A percentile compares a stretch with the other conserved stretches of the same genome.
These are phyloP conservation scores for Eilema griseolum DNA, from an alignment of 2,888 invertebrate genomes.

Conservation along the genomic window DNA sequence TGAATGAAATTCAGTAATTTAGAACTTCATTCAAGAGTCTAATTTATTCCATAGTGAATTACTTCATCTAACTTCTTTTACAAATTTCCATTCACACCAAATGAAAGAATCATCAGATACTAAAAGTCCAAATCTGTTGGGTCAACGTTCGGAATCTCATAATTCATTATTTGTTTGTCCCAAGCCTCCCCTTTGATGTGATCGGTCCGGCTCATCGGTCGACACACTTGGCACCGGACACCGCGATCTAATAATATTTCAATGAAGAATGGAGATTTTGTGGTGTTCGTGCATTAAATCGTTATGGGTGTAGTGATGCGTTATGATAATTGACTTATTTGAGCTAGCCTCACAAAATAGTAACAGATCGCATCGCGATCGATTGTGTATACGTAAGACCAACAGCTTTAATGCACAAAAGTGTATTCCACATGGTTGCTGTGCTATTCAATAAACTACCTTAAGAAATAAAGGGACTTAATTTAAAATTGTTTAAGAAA, in stretches of 20 bases:
- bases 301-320: slow-evolving; percentile 6
- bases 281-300: slow-evolving; percentile 21
- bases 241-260: slow-evolving; percentile 43
- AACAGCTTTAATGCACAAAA: too few species aligned
- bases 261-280: slow-evolving; percentile 43
- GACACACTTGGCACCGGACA: slow-evolving; percentile 73
- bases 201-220: slow-evolving; percentile 46
- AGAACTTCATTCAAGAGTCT: too few species aligned
- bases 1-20: too few species aligned
- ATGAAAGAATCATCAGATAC: slow-evolving; percentile 17
- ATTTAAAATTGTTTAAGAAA: too few species aligned
- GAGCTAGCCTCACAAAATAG: too few species aligned
- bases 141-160: slow-evolving; percentile 63
- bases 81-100: background rate
- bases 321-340: background rate
- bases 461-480: too few species aligned
- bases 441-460: too few species aligned
- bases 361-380: too few species aligned
- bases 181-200: slow-evolving; percentile 64
- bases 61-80: background rate
- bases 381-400: too few species aligned
- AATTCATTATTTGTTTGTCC: slow-evolving; percentile 56
- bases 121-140: slow-evolving; percentile 46
- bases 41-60: background rate
- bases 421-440: too few species aligned